Conservation (phyloP, 2,797 vertebrate genomes). For the Darevskia mixta region DNA sequence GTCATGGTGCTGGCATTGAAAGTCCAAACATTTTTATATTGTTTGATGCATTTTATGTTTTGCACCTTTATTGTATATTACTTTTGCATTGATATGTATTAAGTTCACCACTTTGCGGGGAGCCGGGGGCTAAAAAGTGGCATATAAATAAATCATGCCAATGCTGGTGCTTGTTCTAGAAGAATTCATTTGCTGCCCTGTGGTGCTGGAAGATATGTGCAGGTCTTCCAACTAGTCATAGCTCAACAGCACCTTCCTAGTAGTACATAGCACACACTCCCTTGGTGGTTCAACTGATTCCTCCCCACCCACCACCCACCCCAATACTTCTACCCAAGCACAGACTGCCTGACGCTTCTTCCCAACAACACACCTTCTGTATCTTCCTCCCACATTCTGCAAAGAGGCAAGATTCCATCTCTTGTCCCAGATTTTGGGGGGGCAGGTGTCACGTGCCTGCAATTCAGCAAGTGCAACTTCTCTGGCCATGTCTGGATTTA, state of each 20-base stretch:
- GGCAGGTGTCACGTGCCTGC: neutral
- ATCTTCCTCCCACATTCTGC: neutral
- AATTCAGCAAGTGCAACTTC: neutral
- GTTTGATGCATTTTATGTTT: too few relatives aligned
- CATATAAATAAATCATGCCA: too few relatives aligned
- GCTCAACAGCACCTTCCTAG: neutral
- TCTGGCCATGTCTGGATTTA: neutral
- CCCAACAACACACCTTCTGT: too few relatives aligned
- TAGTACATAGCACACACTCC: neutral
- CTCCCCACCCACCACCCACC: neutral
- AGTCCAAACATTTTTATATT: too few relatives aligned
- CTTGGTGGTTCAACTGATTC: neutral
- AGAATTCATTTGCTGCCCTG: neutral
- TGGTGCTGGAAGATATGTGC: neutral
- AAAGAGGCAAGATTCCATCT: neutral
- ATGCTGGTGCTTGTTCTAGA: neutral
- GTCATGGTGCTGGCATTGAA: too few relatives aligned
- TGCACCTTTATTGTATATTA: too few relatives aligned
- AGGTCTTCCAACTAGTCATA: neutral
- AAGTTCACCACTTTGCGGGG: too few relatives aligned
- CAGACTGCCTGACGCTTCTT: neutral
- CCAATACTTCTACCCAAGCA: neutral
- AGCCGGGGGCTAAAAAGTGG: too few relatives aligned
- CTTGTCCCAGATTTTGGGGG: neutral
- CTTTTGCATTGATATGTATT: too few relatives aligned